Percentiles rank a stretch among this genome's conserved stretches.
phyloP scores from a whole-genome alignment of 2,888 invertebrate species.

The Dynastes hyllus region DNA sequence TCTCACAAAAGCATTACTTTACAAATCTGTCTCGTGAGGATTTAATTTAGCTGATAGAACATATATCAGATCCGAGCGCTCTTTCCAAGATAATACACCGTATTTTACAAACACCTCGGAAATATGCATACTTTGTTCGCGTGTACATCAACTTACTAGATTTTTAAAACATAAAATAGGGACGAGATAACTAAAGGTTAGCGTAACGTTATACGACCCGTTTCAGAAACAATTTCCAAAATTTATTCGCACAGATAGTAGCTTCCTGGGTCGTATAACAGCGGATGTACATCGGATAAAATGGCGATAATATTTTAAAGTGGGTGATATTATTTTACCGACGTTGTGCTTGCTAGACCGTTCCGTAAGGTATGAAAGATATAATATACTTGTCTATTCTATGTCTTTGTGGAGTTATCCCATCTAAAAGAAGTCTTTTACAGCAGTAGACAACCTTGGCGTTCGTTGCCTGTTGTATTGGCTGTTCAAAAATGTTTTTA shows the following conservation, averaged over 20 bases:
- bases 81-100: too few relatives aligned
- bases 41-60: too few relatives aligned
- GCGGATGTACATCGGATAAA: constrained; percentile 20
- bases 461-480: too few relatives aligned
- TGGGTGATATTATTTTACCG: constrained; percentile 24
- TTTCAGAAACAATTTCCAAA: constrained; percentile 17
- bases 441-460: too few relatives aligned
- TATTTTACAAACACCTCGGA: too few relatives aligned
- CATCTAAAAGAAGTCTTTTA: too few relatives aligned
- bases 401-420: too few relatives aligned
- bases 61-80: background rate
- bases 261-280: background rate
- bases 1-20: too few relatives aligned
- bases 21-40: too few relatives aligned
- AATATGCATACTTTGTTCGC: background rate
- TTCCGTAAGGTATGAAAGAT: too few relatives aligned
- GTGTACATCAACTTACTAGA: constrained; percentile 3
- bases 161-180: background rate
- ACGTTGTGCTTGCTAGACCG: background rate
- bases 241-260: constrained; percentile 10
- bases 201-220: background rate
- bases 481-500: too few relatives aligned
- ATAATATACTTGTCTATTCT: too few relatives aligned
- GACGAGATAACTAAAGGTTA: background rate
- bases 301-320: constrained; percentile 26